phyloP scores from a whole-genome alignment of 1,140 invertebrate species.

The Drosophila kikkawai region DNA sequence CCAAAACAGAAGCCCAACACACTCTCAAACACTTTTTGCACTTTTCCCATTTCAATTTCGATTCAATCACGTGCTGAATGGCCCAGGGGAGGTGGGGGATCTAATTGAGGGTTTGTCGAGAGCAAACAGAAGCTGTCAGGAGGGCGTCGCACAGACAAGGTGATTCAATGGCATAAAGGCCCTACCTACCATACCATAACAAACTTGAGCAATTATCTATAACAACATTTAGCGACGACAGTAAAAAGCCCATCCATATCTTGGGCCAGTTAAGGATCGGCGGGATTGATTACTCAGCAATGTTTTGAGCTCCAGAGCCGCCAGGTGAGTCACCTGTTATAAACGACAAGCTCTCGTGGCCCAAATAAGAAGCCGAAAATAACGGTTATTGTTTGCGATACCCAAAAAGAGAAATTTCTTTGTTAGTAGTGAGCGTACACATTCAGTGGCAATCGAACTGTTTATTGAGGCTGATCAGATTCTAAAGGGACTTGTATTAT shows the following conservation, averaged over 20 bases:
- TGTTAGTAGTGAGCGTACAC: neutral
- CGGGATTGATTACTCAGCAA: constrained; percentile 17
- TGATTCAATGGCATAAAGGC: constrained; percentile 10
- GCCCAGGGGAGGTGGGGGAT: neutral
- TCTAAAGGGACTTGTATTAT: too few species aligned
- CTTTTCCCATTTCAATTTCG: constrained; percentile 42
- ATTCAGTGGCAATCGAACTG: constrained; percentile 4
- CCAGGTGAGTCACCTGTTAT: constrained; percentile 27
- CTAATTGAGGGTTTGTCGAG: constrained; percentile 24
- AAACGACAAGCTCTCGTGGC: neutral
- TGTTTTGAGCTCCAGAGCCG: neutral
- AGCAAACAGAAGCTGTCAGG: constrained; percentile 13
- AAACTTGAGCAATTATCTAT: constrained; percentile 12
- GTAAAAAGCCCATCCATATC: constrained; percentile 10
- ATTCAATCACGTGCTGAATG: constrained; percentile 35
- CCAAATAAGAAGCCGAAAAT: constrained; percentile 28
- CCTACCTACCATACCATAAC: neutral
- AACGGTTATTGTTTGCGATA: constrained; percentile 16
- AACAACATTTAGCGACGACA: neutral
- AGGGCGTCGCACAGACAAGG: constrained; percentile 1
- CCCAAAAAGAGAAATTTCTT: constrained; percentile 32
- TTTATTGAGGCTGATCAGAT: constrained; percentile 8
- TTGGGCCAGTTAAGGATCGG: constrained; percentile 14
- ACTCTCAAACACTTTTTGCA: constrained; percentile 26
- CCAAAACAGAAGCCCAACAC: constrained; percentile 49